These are phyloP conservation scores for Muscidifurax raptorellus DNA, from an alignment of 1,140 invertebrate genomes.

Conservation along the genomic window DNA sequence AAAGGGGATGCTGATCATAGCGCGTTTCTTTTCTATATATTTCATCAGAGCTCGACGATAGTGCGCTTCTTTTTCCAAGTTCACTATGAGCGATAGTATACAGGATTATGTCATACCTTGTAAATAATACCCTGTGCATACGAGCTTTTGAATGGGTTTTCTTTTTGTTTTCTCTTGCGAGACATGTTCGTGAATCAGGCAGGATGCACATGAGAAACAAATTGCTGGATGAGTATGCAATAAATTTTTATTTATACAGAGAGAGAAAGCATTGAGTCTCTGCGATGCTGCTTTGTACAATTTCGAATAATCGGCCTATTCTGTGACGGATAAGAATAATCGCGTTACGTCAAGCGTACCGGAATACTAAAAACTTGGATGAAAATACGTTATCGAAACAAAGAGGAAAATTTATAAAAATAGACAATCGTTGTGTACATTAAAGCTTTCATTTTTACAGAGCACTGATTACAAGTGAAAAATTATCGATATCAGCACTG, in stretches of 20 bases:
- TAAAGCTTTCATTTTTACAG: background rate
- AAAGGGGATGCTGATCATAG: background rate
- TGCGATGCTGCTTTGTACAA: background rate
- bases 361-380: background rate
- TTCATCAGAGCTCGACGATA: background rate
- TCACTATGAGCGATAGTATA: background rate
- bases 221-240: no score
- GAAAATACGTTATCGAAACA: background rate
- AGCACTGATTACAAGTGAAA: background rate
- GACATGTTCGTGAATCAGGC: no score
- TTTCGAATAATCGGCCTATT: background rate
- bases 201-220: no score
- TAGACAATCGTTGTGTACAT: background rate
- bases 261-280: no score
- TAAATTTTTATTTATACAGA: no score
- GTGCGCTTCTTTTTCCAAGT: background rate
- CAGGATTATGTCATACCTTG: background rate
- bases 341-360: background rate
- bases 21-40: constrained; percentile 5
- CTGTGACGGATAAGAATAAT: background rate
- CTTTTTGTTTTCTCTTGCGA: no score
- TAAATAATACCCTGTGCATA: no score
- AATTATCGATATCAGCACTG: background rate
- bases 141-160: no score
- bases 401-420: background rate